These are phyloP conservation scores for Ataeniobius toweri DNA, from an alignment of 2,797 vertebrate genomes.

Conservation along the genomic window DNA sequence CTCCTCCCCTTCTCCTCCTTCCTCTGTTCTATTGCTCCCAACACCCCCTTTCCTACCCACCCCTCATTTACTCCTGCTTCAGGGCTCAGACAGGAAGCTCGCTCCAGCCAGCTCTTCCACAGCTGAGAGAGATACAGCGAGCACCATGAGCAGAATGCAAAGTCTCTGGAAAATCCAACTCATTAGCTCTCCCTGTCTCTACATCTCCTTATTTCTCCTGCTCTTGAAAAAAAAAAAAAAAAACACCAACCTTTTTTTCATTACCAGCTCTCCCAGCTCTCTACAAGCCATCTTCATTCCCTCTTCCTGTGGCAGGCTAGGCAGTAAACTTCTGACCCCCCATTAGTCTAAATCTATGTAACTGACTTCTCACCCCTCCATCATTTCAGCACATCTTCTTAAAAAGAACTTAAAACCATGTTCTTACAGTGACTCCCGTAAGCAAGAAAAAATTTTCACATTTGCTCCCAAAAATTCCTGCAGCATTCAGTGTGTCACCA, in stretches of 20 bases:
- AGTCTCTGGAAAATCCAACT: constrained; percentile 78
- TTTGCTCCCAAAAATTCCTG: constrained; percentile 11
- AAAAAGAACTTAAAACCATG: constrained; percentile 16
- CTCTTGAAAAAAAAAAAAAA: constrained; percentile 27
- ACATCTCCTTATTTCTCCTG: constrained; percentile 39
- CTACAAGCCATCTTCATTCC: constrained; percentile 40
- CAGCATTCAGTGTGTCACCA: constrained; percentile 13
- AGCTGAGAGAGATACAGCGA: constrained; percentile 68
- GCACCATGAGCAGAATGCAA: constrained; percentile 80
- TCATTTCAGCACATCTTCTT: constrained; percentile 25
- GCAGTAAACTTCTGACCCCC: constrained; percentile 40
- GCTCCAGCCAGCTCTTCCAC: constrained; percentile 76
- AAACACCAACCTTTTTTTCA: constrained; percentile 26
- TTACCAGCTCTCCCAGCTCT: constrained; percentile 31
- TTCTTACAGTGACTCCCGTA: neutral
- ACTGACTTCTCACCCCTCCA: constrained; percentile 20
- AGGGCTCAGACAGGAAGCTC: constrained; percentile 82
- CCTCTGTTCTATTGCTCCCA: constrained; percentile 68
- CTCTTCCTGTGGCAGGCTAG: constrained; percentile 28
- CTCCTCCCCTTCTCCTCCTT: constrained; percentile 59
- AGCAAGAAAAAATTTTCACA: constrained; percentile 16
- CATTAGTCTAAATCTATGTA: constrained; percentile 40
- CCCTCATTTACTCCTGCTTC: constrained; percentile 78
- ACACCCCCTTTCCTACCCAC: constrained; percentile 45
- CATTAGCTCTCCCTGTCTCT: constrained; percentile 74